A percentile compares a stretch with the other conserved stretches of the same genome.
Conservation (phyloP, 2,888 invertebrate species). For the Campoplex capitator region DNA sequence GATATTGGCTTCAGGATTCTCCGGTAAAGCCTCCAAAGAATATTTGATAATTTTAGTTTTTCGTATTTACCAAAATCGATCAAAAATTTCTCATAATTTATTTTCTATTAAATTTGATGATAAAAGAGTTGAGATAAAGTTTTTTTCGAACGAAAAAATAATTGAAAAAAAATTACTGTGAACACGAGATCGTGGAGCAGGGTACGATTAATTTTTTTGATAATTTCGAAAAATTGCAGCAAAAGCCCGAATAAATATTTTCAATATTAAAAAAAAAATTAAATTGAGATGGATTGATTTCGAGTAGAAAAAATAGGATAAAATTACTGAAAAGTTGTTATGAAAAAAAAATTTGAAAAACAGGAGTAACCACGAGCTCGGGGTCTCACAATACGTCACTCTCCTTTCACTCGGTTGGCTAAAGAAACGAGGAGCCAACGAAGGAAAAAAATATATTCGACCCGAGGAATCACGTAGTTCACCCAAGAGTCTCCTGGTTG, state of each 20-base stretch:
- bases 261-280: neutral
- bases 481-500: constrained; percentile 51
- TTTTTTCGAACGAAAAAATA: neutral
- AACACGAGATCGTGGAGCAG: no score
- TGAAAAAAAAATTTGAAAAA: neutral
- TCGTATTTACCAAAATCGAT: neutral
- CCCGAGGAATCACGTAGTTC: constrained; percentile 62
- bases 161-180: neutral
- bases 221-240: no score
- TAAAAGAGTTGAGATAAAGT: neutral
- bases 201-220: no score
- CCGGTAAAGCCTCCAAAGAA: neutral
- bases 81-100: no score
- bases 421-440: constrained; percentile 10
- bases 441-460: constrained; percentile 60
- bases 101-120: no score
- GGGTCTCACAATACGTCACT: constrained; percentile 44
- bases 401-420: constrained; percentile 43
- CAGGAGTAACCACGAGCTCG: neutral
- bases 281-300: neutral
- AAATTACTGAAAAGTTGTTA: neutral
- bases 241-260: no score
- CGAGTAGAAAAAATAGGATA: no score
- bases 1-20: neutral
- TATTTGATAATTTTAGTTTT: neutral